phyloP scores from a whole-genome alignment of 2,113 vertebrate species.

The Otolemur garnettii region DNA sequence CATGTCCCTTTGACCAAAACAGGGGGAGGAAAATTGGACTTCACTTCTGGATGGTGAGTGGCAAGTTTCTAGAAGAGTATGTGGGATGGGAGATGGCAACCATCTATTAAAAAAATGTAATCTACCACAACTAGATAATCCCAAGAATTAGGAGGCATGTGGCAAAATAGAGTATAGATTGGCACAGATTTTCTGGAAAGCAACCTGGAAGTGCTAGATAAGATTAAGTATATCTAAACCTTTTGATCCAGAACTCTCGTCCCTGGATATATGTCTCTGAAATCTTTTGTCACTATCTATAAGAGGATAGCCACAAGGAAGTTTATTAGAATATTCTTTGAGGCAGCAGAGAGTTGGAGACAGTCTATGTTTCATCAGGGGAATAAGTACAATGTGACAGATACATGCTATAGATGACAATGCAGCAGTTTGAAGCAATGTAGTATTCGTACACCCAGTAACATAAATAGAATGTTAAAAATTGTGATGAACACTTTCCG shows the following conservation, averaged over 20 bases:
- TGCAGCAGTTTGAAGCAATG: background rate
- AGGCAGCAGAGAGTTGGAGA: background rate
- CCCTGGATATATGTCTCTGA: background rate
- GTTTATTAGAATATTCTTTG: background rate
- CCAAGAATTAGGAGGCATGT: background rate
- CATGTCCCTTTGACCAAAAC: background rate
- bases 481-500: background rate
- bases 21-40: background rate
- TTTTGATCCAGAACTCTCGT: constrained; percentile 33
- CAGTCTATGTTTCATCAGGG: constrained; percentile 25
- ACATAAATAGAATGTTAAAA: constrained; percentile 2
- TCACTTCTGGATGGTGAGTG: background rate
- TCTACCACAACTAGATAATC: background rate
- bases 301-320: background rate
- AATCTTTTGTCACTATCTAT: background rate
- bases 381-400: constrained; percentile 34
- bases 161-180: background rate
- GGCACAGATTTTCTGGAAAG: background rate
- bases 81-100: background rate
- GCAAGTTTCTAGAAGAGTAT: constrained; percentile 16
- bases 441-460: background rate
- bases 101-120: background rate
- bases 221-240: background rate
- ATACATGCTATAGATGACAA: background rate
- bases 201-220: constrained; percentile 10